Base-by-base conservation (phyloP, 2,113 vertebrate species). In the Leiothrix lutea region DNA sequence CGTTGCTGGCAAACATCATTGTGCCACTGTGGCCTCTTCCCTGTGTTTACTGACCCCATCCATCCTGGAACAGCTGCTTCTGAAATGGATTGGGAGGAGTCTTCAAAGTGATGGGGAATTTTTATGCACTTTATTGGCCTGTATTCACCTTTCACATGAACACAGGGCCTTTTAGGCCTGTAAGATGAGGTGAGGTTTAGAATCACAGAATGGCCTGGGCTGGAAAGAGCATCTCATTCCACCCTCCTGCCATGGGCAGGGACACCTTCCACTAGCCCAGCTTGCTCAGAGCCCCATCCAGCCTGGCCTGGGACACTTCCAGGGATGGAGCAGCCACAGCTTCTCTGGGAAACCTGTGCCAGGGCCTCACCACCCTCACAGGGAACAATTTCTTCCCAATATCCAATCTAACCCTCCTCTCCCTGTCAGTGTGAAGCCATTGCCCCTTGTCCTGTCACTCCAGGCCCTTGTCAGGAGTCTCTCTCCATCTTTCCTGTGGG, bases 281-380 rank as follows among this genome's bases (percentile, higher is more conserved):
- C 0, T 2, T 58, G 12, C 33, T 53, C 69, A 1, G 2, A 74
- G 45, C 45, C 11, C 11, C 45, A n/a, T 67, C 38, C 61, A 66
- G 0, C 28, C 60, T 45, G 28, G 20, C 19, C 60, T 60, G 0
- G 33, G 0, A 21, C 33, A 51, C 3, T 81, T 0, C 51, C 69
- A 45, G 10, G 15, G 36, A 51, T 73, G 22, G 26, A 2, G 21
- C 57, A 80, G 42, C 9, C 66, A 35, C 25, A 80, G 31, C 21
- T 79, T 0, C 35, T 56, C 35, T 71, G 25, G 13, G 0, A 0
- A 72, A 5, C 47, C 25, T 72, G 31, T 36, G 36, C 75, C 58
- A 50, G 22, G 42, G 12, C 31, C 22, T 50, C 31, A 1, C 0
- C 58, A 72, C 18, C 3, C 26, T 44, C 51, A 23, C 14, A 42